Base-by-base conservation (phyloP, 2,888 invertebrate species). In the Cryptosula pallasiana region DNA sequence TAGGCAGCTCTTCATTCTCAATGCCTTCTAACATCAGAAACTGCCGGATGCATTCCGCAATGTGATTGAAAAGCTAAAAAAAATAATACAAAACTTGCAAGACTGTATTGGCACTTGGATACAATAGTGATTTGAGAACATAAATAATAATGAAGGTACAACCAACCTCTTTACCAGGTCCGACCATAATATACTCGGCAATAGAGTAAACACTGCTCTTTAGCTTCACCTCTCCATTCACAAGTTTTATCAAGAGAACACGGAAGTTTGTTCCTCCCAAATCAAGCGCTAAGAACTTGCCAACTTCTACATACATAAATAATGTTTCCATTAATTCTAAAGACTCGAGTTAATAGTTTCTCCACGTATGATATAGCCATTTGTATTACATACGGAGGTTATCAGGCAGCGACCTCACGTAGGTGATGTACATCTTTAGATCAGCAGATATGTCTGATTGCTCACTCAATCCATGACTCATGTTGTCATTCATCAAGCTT, bases 401-500 rank as follows among this genome's bases (percentile, higher is more conserved):
- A 87, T 94, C 92, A 32, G 97, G 97, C 77, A 97, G 89, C 86
- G 94, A 92, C 85, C 95, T 92, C 71, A 98, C 96, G 84, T 94
- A 98, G 5, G 97, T 96, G 71, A 93, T 91, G 86, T 92, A 95
- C 87, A 97, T 97, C 86, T 96, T 96, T 72, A 97, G 91, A 79
- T 90, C 90, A 27, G 97, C 89, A 72, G 88, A 86, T 0, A 88
- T 87, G 82, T 95, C 92, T 35, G 91, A 91, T 58, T 90, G 89
- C 84, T 90, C 92, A 45, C 88, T 87, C 57, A 97, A 88, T 23
- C 97, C 97, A 78, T 89, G 89, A 54, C 91, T 86, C 76, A 96
- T 89, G 81, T 93, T 92, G 69, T 89, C 87, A 77, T 90, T 87
- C 78, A 96, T 89, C 79, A 89, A 88, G 77, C 88, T 88, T 90